These are phyloP conservation scores for Solen grandis DNA, from an alignment of 1,140 invertebrate species.

Conservation along the genomic window DNA sequence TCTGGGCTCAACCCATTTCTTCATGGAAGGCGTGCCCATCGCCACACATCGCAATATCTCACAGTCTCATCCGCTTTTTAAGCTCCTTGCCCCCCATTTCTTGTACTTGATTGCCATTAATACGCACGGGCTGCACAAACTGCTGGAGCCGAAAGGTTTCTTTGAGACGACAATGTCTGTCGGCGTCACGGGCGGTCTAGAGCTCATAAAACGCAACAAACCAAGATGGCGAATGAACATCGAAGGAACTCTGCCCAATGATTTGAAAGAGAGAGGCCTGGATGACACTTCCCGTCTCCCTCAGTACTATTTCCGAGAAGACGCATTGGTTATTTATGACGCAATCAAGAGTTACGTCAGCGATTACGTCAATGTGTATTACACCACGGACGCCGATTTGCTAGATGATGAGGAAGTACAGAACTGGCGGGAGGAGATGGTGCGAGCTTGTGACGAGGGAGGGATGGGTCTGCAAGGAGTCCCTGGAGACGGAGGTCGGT, in stretches of 20 bases:
- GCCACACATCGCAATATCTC: conserved; percentile 80
- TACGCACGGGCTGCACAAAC: conserved; percentile 38
- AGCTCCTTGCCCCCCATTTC: conserved; percentile 82
- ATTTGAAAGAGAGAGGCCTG: conserved; percentile 69
- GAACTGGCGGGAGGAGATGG: conserved; percentile 77
- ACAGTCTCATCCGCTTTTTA: conserved; percentile 82
- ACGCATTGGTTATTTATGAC: conserved; percentile 76
- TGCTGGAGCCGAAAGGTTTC: conserved; percentile 6
- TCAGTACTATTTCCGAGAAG: conserved; percentile 81
- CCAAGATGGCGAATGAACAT: conserved; percentile 54
- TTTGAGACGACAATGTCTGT: conserved; percentile 17
- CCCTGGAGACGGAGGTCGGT: conserved; percentile 71
- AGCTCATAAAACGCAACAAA: conserved; percentile 9
- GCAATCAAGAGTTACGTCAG: conserved; percentile 78
- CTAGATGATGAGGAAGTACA: conserved; percentile 77
- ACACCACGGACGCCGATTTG: conserved; percentile 23
- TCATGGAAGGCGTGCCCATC: conserved; percentile 80
- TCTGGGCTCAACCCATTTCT: conserved; percentile 80
- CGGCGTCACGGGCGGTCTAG: conserved; percentile 5
- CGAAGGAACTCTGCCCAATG: conserved; percentile 53
- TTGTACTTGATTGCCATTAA: conserved; percentile 81
- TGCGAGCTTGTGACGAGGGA: conserved; percentile 64
- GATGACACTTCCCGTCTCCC: conserved; percentile 74
- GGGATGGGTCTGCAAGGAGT: conserved; percentile 73
- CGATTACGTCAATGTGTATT: conserved; percentile 58